Percentiles rank a stretch among this genome's conserved stretches.
Evolutionary conservation across 2,113 vertebrate species (phyloP).

Genomic region (Sander vitreus): DNA sequence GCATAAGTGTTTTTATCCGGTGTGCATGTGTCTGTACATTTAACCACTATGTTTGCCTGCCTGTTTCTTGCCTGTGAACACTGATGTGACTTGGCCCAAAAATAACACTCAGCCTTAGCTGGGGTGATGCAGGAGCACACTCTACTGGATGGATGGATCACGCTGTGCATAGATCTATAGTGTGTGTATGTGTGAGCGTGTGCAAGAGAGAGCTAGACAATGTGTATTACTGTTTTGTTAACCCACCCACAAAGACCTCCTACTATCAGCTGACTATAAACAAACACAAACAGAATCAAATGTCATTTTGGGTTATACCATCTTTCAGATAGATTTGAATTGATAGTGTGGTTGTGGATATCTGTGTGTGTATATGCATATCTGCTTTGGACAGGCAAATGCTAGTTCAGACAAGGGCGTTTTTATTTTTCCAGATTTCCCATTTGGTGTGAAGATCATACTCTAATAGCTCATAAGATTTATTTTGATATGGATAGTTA

Average conservation of each 20-base stretch:
- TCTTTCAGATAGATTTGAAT: constrained; percentile 2
- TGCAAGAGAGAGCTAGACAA: neutral
- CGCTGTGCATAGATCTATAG: constrained; percentile 65
- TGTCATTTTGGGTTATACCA: neutral
- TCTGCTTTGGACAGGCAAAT: constrained; percentile 4
- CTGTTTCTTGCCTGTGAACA: constrained; percentile 68
- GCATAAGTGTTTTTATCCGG: neutral
- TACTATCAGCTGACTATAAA: constrained; percentile 17
- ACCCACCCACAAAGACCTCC: constrained; percentile 15
- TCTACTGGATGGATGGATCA: constrained; percentile 69
- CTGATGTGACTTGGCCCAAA: constrained; percentile 74
- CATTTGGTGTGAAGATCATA: constrained; percentile 27
- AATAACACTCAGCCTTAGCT: constrained; percentile 75
- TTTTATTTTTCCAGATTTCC: constrained; percentile 15
- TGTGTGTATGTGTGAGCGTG: constrained; percentile 39
- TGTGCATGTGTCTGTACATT: constrained; percentile 7
- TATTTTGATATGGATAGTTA: constrained; percentile 48
- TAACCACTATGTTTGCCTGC: constrained; percentile 29
- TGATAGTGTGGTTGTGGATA: neutral
- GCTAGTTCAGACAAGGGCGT: neutral
- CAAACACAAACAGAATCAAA: neutral
- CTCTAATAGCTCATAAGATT: constrained; percentile 22
- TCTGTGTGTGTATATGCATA: neutral
- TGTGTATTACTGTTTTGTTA: constrained; percentile 35
- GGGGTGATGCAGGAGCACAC: constrained; percentile 64